These are phyloP conservation scores for Agriotes lineatus DNA, from an alignment of 2,888 invertebrate genomes.

Conservation along the genomic window DNA sequence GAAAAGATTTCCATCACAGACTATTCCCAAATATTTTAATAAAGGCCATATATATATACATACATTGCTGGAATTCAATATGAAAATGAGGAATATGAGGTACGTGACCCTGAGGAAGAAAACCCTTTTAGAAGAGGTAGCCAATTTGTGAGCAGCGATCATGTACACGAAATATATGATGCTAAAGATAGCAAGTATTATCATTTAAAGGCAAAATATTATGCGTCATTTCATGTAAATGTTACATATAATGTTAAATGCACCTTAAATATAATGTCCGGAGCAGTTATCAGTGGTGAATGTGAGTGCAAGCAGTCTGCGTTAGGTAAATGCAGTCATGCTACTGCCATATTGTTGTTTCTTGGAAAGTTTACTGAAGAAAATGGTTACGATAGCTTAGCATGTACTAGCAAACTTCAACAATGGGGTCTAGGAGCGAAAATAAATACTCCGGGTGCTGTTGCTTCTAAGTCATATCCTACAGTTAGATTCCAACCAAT, in stretches of 20 bases:
- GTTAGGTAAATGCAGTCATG: neutral
- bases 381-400: slow-evolving; percentile 1
- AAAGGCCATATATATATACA: too few relatives aligned
- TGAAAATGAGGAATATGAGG: neutral
- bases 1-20: neutral
- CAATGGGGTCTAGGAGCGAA: neutral
- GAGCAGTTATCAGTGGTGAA: too few relatives aligned
- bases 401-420: too few relatives aligned
- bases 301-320: too few relatives aligned
- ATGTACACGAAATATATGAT: neutral
- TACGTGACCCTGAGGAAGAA: too few relatives aligned
- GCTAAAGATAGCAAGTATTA: neutral
- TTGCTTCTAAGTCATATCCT: neutral
- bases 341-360: too few relatives aligned
- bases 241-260: neutral
- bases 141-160: too few relatives aligned
- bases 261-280: neutral
- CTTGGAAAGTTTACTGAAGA: neutral
- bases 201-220: too few relatives aligned
- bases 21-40: too few relatives aligned
- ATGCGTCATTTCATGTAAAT: too few relatives aligned
- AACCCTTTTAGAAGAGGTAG: too few relatives aligned
- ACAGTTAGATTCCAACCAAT: neutral
- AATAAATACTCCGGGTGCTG: neutral
- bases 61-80: neutral